Conservation (phyloP, 2,888 invertebrate genomes). For the Odontocolon sp. region DNA sequence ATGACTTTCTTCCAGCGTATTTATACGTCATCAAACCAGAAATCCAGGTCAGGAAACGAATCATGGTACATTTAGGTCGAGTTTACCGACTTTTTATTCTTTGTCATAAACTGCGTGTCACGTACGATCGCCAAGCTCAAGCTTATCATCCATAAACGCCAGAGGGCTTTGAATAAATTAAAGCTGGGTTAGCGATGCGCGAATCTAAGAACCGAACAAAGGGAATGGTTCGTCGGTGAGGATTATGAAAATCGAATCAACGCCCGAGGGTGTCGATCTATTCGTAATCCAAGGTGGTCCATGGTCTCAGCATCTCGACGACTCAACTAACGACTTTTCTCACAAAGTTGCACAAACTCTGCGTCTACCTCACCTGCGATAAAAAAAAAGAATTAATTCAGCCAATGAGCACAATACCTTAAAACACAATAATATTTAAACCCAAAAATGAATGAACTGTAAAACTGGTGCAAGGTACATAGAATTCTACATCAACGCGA, state of each 20-base stretch:
- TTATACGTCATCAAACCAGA: too few relatives aligned
- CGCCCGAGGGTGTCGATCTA: slow-evolving; percentile 41
- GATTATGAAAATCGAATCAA: slow-evolving; percentile 59
- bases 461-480: too few relatives aligned
- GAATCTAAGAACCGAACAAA: background rate
- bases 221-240: slow-evolving; percentile 32
- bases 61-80: background rate
- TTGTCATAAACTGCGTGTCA: slow-evolving; percentile 17
- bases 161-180: slow-evolving; percentile 35
- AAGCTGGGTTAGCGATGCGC: background rate
- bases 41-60: too few relatives aligned
- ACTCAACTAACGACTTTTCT: slow-evolving; percentile 34
- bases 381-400: too few relatives aligned
- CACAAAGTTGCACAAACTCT: slow-evolving; percentile 6
- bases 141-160: slow-evolving; percentile 14
- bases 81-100: background rate
- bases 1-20: too few relatives aligned
- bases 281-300: slow-evolving; percentile 43
- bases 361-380: slow-evolving; percentile 1
- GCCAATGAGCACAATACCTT: too few relatives aligned
- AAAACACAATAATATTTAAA: too few relatives aligned
- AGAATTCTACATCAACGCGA: too few relatives aligned
- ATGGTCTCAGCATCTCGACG: slow-evolving; percentile 10
- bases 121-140: background rate
- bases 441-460: too few relatives aligned